Base-by-base conservation (phyloP, 1,140 invertebrate species). In the Agraylea sexmaculata region DNA sequence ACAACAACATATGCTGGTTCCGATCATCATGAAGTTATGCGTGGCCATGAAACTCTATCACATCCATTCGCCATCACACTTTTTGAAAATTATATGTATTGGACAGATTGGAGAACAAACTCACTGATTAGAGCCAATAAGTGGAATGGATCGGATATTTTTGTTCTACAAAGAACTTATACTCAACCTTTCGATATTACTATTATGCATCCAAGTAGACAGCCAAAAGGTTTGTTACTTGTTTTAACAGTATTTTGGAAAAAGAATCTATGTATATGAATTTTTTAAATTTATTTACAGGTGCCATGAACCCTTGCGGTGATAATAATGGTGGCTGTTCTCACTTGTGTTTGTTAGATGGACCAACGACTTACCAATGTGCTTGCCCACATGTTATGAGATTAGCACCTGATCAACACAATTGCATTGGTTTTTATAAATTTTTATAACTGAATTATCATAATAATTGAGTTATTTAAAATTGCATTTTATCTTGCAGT, bases 11-110 rank as follows among this genome's bases (percentile, higher is more conserved):
- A 87, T 60, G 74, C 87, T 48, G 90, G 91, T 1, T 67, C 64
- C 11, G 78, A 83, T 54, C 68, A 81, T 23, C 70, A 75, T 37
- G 75, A 73, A 40, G 73, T 87, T 18, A 63, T 87, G 25, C 70
- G 73, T 36, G 66, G 69, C 40, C 71, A 73, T 43, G 75, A 79
- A 28, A 73, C 73, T 17, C 60, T 92, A 11, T 76, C 80, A 16
- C 92, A 96, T 68, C 89, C 91, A 0, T 95, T 88, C 65, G 84
- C 87, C n/a, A 73, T 95, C 7, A 79, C 85, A 0, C 69, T 82
- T 12, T 81, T 77, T 44, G 78, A 83, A 51, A 78, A 87, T 47
- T 80, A 82, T 54, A 73, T 97, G 0, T 98, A 90, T 62, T 94
- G 92, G 88, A 95, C 89, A 0, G 93, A 89, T 55, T 87, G 84